These are phyloP conservation scores for Adelognathus sp. DNA, from an alignment of 2,888 invertebrate genomes.

Conservation along the genomic window DNA sequence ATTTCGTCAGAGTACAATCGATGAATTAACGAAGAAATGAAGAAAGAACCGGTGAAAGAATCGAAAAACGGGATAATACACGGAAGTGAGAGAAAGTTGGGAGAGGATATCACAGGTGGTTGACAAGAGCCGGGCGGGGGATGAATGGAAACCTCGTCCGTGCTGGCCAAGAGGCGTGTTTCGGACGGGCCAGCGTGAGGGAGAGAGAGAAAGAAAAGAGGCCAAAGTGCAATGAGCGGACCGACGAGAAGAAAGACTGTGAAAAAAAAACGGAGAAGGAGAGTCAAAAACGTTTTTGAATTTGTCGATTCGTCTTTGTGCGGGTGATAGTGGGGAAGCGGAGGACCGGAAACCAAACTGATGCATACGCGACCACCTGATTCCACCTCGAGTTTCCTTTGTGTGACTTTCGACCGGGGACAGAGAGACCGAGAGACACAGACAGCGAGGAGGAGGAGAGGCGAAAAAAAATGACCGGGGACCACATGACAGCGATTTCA, in stretches of 20 bases:
- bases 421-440: conserved; percentile 8
- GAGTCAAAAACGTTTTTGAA: conserved; percentile 26
- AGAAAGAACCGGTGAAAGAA: conserved; percentile 20
- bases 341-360: conserved; percentile 73
- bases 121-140: conserved; percentile 39
- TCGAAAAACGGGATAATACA: conserved; percentile 14
- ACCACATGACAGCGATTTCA: conserved; percentile 61
- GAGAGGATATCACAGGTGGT: conserved; percentile 54
- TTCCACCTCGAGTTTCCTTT: conserved; percentile 38
- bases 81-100: conserved; percentile 59
- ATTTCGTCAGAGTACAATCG: conserved; percentile 1
- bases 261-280: conserved; percentile 14
- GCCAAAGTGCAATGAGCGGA: not conserved
- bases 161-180: not conserved
- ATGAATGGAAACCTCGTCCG: not conserved
- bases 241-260: not conserved
- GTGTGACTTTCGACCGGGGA: conserved; percentile 36
- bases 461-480: conserved; percentile 44
- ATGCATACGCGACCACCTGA: conserved; percentile 59
- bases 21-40: conserved; percentile 30
- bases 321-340: not conserved
- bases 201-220: conserved; percentile 1
- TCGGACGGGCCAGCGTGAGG: no score
- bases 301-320: conserved; percentile 2
- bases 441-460: conserved; percentile 43